Base-by-base conservation (phyloP, 2,113 vertebrate genomes). In the Phylloscopus whistleri region DNA sequence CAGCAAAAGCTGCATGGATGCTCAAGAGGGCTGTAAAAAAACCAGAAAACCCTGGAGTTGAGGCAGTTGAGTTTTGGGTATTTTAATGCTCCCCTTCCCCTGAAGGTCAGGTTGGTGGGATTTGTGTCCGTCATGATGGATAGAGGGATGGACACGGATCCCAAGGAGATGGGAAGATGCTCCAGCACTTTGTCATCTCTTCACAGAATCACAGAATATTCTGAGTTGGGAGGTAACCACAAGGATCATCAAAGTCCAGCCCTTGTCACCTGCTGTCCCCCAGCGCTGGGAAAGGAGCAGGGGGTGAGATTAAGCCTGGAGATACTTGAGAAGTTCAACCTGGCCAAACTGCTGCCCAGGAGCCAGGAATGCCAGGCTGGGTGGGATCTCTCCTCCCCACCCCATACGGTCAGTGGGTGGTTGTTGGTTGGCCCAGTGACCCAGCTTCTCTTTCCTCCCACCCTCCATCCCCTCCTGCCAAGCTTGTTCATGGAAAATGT, bases 341-440 rank as follows among this genome's bases (percentile, higher is more conserved):
- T 85, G 69, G 52, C 28, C 77, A 41, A 67, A 63, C 4, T 31
- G 27, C 62, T 85, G 41, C 37, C 72, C 37, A 44, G 62, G 70
- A 85, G 46, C 59, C 5, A 33, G 68, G 83, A 95, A 62, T 75
- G 39, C 35, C 3, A 1, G 22, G 49, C 77, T 69, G 87, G 75
- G 82, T 68, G 67, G 44, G 43, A 48, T 66, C 41, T 73, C 75
- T 87, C 35, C 56, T 90, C 43, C 55, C 56, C 33, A 56, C 19
- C 60, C 72, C 0, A 2, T 52, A 20, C 51, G 17, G 93, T 94
- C 95, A 94, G 23, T 63, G 85, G 72, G 92, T 5, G 11, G 43
- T 48, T 89, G 64, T 39, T 89, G 56, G 48, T 77, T 62, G 94
- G 52, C 95, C 94, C 96, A 97, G 93, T 97, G 60, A 95, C 96